Evolutionary conservation across 2,888 invertebrate species (phyloP), one percentile per base, ranked within the genome.

Genomic region (Cryptophagus acutangulus): DNA sequence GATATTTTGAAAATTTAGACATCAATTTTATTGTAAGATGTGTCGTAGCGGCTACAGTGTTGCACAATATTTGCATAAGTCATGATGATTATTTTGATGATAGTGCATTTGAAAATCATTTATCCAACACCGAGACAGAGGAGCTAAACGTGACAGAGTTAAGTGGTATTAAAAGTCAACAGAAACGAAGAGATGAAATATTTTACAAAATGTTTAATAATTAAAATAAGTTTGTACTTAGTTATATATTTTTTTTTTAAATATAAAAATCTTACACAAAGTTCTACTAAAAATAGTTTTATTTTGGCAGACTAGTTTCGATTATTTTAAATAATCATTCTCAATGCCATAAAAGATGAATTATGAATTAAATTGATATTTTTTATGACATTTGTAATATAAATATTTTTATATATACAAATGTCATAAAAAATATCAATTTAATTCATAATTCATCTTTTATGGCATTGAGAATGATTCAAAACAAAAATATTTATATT

Each of bases 1-100:
- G 49, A 16, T 46, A 52, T 30, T 49, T 46, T 2, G 53, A 57
- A 25, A 49, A 49, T 34, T 34, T 33, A 2, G 35, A 52, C 37
- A 31, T 36, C 14, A 17, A 13, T n/a, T 50, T n/a, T 14, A 4
- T 26, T 16, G 29, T 15, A 9, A 29, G 30, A 38, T 26, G 28
- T 17, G 29, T 30, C 5, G 30, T 30, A 15, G 26, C 29, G 3
- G 24, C 26, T 12, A 28, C 20, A 13, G 26, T 37, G 17, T 29
- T 35, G 15, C 35, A 35, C 24, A 35, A 35, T 20, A 20, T 41
- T 12, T 41, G 41, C 24, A 31, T 41, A 16, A 17, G 20, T 18
- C 31, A 28, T 20, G 31, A 40, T n/a, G 41, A 41, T 33, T 25
- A 17, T 3, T 9, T 36, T 17, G 40, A 40, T 3, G 17, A n/a